Evolutionary conservation across 2,113 vertebrate species (phyloP).

Genomic region (Sitta europaea): DNA sequence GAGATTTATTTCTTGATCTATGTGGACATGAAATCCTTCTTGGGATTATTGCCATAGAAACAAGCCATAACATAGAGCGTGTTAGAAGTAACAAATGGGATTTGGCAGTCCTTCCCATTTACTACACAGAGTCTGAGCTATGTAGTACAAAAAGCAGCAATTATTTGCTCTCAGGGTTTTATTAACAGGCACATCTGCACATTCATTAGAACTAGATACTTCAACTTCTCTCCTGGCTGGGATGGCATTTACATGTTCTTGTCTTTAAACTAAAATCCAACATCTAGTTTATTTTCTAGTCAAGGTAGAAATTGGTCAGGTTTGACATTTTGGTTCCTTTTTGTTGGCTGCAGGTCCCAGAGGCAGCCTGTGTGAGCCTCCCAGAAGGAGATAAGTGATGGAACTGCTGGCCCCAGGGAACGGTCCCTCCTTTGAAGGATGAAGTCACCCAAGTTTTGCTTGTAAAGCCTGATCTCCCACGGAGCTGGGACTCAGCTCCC

Average conservation of each 20-base stretch:
- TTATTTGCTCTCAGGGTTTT: conserved; percentile 13
- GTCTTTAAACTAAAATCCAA: background rate
- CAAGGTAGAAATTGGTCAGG: background rate
- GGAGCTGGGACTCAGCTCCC: background rate
- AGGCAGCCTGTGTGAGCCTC: background rate
- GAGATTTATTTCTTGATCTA: conserved; percentile 38
- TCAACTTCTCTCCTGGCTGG: background rate
- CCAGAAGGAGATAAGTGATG: background rate
- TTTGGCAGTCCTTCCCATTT: conserved; percentile 33
- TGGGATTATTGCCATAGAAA: conserved; percentile 59
- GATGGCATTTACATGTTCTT: background rate
- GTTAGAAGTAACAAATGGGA: conserved; percentile 35
- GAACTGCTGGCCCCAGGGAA: background rate
- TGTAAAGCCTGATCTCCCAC: background rate
- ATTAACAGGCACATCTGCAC: conserved; percentile 37
- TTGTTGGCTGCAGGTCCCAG: background rate
- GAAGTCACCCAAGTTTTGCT: conserved; percentile 22
- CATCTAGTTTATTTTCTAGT: background rate
- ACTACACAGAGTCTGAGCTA: background rate
- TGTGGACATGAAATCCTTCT: background rate
- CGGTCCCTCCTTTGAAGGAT: background rate
- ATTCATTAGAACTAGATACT: background rate
- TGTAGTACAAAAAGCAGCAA: conserved; percentile 21
- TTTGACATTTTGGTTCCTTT: background rate
- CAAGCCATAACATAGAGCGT: background rate